These are phyloP conservation scores for Cataglyphis livida DNA, from an alignment of 2,888 invertebrate genomes.

Conservation along the genomic window DNA sequence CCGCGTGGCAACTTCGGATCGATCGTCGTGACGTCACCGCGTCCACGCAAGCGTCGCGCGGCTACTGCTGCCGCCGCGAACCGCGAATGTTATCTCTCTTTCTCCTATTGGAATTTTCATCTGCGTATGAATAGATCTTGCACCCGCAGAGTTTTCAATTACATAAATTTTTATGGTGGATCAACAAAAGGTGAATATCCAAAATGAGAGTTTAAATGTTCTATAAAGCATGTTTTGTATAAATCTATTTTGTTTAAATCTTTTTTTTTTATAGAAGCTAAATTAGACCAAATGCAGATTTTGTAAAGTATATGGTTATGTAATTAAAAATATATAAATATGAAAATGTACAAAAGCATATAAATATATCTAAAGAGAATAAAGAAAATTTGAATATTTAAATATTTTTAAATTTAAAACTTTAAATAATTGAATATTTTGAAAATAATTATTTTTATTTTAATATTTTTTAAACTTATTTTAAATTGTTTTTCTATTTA, in stretches of 20 bases:
- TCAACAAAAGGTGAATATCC: background rate
- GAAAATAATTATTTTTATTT: background rate
- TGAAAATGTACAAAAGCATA: background rate
- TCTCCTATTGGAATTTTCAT: background rate
- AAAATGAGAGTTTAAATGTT: background rate
- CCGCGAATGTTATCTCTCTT: constrained; percentile 42
- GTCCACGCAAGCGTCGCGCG: constrained; percentile 69
- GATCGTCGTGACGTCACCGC: constrained; percentile 79
- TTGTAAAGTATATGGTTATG: background rate
- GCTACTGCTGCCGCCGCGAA: background rate
- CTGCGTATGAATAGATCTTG: constrained; percentile 27
- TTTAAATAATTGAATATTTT: background rate
- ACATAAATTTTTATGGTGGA: constrained; percentile 1
- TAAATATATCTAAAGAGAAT: background rate
- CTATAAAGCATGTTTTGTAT: background rate
- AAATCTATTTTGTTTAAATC: background rate
- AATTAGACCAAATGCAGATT: background rate
- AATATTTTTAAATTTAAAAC: background rate
- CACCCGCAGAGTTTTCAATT: background rate
- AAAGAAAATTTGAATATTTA: background rate
- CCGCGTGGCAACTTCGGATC: constrained; percentile 75
- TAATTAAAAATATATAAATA: no score
- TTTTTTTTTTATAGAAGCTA: background rate
- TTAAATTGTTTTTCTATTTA: background rate
- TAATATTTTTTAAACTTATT: background rate